These are phyloP conservation scores for Sipha flava DNA, from an alignment of 1,140 invertebrate genomes.

Conservation along the genomic window DNA sequence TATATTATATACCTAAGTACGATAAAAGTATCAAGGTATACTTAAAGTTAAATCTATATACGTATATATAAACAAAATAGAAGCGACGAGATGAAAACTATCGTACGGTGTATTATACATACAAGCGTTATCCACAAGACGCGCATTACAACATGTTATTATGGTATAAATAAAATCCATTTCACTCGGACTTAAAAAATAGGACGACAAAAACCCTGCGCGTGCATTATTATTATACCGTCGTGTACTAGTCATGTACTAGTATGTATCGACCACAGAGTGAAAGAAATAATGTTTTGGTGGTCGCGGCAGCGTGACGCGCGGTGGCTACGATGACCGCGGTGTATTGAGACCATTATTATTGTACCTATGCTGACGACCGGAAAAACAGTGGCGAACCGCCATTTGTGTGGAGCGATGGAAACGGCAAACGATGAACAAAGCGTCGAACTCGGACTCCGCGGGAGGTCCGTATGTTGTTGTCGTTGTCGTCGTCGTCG, in stretches of 20 bases:
- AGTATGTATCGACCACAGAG: not conserved
- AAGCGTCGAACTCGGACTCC: not conserved
- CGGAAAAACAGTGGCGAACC: conserved; percentile 7
- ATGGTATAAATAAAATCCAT: too few species aligned
- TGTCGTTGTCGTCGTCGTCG: not conserved
- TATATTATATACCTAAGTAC: not conserved
- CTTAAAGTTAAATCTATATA: not conserved
- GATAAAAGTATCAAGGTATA: not conserved
- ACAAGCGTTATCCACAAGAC: too few species aligned
- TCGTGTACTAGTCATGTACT: too few species aligned
- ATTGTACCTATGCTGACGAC: not conserved
- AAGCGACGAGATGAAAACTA: not conserved
- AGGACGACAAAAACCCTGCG: too few species aligned
- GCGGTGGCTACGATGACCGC: too few species aligned
- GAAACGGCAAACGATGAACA: not conserved
- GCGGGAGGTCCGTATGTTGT: not conserved
- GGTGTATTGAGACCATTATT: too few species aligned
- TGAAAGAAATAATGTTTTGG: not conserved
- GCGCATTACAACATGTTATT: too few species aligned
- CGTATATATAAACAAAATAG: not conserved
- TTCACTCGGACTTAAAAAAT: too few species aligned
- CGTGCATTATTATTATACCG: not conserved
- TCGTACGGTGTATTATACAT: too few species aligned
- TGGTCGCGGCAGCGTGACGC: not conserved
- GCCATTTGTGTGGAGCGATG: not conserved